Percentiles rank a stretch among this genome's conserved stretches.
Evolutionary conservation across 2,113 vertebrate genomes (phyloP).

Genomic region (Patagioenas fasciata): DNA sequence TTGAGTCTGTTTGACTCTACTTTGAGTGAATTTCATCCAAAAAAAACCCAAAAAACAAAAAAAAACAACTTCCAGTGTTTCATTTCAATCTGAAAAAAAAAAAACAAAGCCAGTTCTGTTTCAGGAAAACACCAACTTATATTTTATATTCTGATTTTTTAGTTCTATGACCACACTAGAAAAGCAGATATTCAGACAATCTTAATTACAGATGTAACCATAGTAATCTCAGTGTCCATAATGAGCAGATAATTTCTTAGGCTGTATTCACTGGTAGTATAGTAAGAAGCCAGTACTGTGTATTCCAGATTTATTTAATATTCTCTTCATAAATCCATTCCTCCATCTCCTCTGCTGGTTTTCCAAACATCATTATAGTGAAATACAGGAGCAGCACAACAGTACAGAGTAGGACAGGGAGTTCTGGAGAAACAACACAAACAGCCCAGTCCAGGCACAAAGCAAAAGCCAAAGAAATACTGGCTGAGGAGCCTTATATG

Average conservation of each 20-base stretch:
- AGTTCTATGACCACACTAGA: background rate
- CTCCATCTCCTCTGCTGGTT: background rate
- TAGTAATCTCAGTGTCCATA: background rate
- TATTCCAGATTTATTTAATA: background rate
- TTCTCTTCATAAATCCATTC: background rate
- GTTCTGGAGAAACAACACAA: background rate
- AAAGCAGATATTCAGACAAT: background rate
- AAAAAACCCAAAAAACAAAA: background rate
- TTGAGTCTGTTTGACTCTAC: background rate
- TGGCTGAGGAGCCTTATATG: background rate
- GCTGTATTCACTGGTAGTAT: background rate
- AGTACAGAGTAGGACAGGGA: background rate
- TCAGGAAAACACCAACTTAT: background rate
- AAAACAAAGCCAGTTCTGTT: conserved; percentile 5
- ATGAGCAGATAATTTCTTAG: background rate
- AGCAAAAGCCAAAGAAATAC: background rate
- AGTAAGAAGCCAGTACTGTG: background rate
- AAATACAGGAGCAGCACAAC: background rate
- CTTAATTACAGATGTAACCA: background rate
- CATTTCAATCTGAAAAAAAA: background rate
- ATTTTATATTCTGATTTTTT: background rate
- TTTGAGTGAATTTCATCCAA: background rate
- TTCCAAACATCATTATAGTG: background rate
- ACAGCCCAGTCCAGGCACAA: background rate
- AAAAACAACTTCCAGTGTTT: background rate